Evolutionary conservation across 2,888 invertebrate genomes (phyloP), one percentile per base, ranked within the genome.

Genomic region (Hirudinaria manillensis): DNA sequence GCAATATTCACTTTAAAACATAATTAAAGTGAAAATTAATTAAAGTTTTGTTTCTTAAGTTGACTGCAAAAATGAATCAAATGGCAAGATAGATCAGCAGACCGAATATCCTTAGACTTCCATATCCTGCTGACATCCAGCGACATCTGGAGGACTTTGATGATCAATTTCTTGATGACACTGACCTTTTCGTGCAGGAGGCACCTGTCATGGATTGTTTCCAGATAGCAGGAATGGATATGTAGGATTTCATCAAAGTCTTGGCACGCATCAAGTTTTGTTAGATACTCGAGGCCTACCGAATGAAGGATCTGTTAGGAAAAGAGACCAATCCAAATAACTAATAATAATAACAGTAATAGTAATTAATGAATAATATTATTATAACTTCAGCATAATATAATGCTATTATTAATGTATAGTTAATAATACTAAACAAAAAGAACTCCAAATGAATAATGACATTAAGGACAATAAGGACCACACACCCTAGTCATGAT

Each of bases 401-500:
- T n/a, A n/a, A n/a, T n/a, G n/a, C n/a, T n/a, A n/a, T n/a, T n/a
- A n/a, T n/a, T n/a, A n/a, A n/a, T n/a, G n/a, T n/a, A n/a, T n/a
- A n/a, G n/a, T n/a, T n/a, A n/a, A n/a, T n/a, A n/a, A n/a, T n/a
- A n/a, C n/a, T n/a, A n/a, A n/a, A n/a, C n/a, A n/a, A n/a, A n/a
- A n/a, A n/a, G n/a, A n/a, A n/a, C n/a, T n/a, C n/a, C n/a, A n/a
- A n/a, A n/a, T n/a, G n/a, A n/a, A n/a, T n/a, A n/a, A n/a, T n/a
- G n/a, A n/a, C n/a, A n/a, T n/a, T n/a, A n/a, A n/a, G n/a, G n/a
- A n/a, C n/a, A n/a, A n/a, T n/a, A n/a, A n/a, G n/a, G n/a, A n/a
- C n/a, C n/a, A n/a, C n/a, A n/a, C n/a, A 84, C 84, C 80, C 84
- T 78, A 0, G 84, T 84, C 85, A 86, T 85, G 72, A 85, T 83